Evolutionary conservation across 2,888 invertebrate species (phyloP).

Genomic region (Clunio marinus): DNA sequence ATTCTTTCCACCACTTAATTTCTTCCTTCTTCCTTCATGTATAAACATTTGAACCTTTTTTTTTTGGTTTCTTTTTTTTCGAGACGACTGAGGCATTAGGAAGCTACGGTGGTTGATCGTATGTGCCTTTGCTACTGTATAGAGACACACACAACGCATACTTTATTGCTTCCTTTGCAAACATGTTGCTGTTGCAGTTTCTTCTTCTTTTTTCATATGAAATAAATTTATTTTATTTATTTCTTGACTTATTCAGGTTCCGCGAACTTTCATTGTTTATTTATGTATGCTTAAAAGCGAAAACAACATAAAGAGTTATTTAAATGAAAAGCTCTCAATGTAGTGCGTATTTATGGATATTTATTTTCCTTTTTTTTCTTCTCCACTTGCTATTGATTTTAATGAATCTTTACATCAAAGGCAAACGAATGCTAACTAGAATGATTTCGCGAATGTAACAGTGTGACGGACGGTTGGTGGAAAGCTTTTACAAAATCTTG

Average conservation of each 20-base stretch:
- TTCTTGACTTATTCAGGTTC: too few species aligned
- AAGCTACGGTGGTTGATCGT: too few species aligned
- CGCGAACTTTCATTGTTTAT: too few species aligned
- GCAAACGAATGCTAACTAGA: background rate
- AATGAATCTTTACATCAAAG: constrained; percentile 22
- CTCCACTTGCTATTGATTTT: constrained; percentile 24
- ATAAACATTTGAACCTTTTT: background rate
- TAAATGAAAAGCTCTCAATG: constrained; percentile 18
- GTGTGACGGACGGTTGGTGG: too few species aligned
- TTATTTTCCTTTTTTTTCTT: constrained; percentile 9
- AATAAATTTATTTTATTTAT: constrained; percentile 10
- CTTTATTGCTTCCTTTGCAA: constrained; percentile 4
- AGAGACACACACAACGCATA: constrained; percentile 14
- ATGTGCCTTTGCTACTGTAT: too few species aligned
- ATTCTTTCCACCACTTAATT: constrained; percentile 8
- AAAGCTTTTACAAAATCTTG: too few species aligned
- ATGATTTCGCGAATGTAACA: background rate
- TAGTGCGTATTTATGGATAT: constrained; percentile 26
- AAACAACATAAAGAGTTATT: background rate
- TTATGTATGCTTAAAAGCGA: too few species aligned
- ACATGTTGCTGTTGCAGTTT: constrained; percentile 23
- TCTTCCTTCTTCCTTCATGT: too few species aligned
- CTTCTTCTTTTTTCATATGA: too few species aligned
- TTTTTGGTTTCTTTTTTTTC: background rate
- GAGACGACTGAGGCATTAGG: too few species aligned